Percentiles rank a stretch among this genome's conserved stretches.
phyloP scores from a whole-genome alignment of 64 coral and sea anemone genomes.

The Cladopsammia gracilis region DNA sequence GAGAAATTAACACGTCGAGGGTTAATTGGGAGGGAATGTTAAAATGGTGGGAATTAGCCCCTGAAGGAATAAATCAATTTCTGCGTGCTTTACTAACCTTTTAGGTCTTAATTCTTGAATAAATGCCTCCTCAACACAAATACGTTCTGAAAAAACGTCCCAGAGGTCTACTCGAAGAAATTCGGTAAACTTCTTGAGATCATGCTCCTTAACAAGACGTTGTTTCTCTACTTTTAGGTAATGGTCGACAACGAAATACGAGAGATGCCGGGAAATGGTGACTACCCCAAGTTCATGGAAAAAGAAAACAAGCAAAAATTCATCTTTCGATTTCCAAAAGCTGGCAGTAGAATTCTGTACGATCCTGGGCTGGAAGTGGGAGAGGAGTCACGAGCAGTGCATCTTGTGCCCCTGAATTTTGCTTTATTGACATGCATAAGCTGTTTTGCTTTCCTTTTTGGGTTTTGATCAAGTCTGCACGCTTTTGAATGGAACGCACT shows the following conservation, averaged over 20 bases:
- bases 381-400: background rate
- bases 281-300: slow-evolving; percentile 24
- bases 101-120: too few species aligned
- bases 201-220: background rate
- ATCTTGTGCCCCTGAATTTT: background rate
- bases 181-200: background rate
- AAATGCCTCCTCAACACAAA: too few species aligned
- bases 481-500: too few species aligned
- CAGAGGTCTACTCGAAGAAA: too few species aligned
- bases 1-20: too few species aligned
- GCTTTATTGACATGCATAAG: background rate
- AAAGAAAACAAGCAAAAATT: slow-evolving; percentile 15
- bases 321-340: slow-evolving; percentile 48
- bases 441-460: background rate
- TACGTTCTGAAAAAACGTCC: too few species aligned
- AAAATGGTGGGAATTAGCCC: too few species aligned
- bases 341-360: slow-evolving; percentile 5
- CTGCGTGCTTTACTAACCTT: too few species aligned
- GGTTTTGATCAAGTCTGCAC: background rate
- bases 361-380: slow-evolving; percentile 41
- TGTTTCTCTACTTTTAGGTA: background rate
- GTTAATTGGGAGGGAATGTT: too few species aligned
- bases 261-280: slow-evolving; percentile 35
- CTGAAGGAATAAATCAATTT: too few species aligned
- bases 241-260: slow-evolving; percentile 30